A percentile compares a stretch with the other conserved stretches of the same genome.
phyloP scores from a whole-genome alignment of 1,140 invertebrate species.

The Caenorhabditis brenneri region DNA sequence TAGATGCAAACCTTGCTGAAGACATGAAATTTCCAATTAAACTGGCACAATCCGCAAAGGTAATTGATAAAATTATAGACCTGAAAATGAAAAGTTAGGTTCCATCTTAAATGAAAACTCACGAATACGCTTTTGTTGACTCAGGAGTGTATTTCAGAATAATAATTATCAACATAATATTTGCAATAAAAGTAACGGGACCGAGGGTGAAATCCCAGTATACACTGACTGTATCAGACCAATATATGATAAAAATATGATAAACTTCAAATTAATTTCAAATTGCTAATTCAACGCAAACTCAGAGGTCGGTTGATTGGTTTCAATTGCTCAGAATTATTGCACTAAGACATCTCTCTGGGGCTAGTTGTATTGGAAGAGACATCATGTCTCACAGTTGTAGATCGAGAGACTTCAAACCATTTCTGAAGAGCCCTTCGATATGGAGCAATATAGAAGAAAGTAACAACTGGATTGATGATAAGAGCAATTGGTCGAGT shows the following conservation, averaged over 20 bases:
- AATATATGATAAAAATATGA: neutral
- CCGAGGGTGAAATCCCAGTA: neutral
- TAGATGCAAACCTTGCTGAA: neutral
- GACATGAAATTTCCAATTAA: neutral
- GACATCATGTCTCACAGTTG: too few species aligned
- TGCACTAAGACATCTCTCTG: too few species aligned
- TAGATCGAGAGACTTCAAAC: too few species aligned
- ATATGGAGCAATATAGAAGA: too few species aligned
- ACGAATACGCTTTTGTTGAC: neutral
- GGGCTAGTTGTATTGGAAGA: too few species aligned
- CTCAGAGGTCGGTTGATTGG: neutral
- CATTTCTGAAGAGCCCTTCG: too few species aligned
- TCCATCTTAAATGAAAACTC: neutral
- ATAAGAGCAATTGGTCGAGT: too few species aligned
- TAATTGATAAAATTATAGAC: neutral
- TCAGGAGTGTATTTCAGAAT: neutral
- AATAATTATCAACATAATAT: neutral
- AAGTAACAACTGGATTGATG: too few species aligned
- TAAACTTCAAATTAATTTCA: too few species aligned
- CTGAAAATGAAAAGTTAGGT: neutral
- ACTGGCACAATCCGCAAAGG: neutral
- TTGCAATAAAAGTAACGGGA: neutral
- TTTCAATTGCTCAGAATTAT: too few species aligned
- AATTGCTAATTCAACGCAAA: neutral
- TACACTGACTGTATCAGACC: neutral